Base-by-base conservation (phyloP, 2,888 invertebrate species). In the Lasioglossum morio region DNA sequence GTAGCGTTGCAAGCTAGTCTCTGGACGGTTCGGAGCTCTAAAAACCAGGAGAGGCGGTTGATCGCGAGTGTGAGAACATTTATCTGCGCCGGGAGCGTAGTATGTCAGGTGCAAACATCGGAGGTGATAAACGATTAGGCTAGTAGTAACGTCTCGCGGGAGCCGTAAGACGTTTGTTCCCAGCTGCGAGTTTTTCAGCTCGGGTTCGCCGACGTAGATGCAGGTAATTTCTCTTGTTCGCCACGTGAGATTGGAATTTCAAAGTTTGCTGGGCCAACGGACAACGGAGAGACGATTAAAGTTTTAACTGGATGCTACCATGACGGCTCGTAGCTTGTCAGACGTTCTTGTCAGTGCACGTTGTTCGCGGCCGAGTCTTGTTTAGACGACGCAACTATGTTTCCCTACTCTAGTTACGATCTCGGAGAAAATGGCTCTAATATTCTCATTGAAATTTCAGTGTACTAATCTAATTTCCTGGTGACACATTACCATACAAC, bases 91-190 rank as follows among this genome's bases (percentile, higher is more conserved):
- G 76, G 43, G 78, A 70, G 77, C 81, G 70, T 81, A 75, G 60
- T 34, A 23, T 46, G 86, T 84, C 84, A 80, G 74, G 79, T 66
- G 75, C 87, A 80, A 81, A 72, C 74, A 74, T 72, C 80, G 37
- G 19, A 74, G 30, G 78, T 89, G 90, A 89, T 85, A 86, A 89
- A 89, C 83, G 82, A 57, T 73, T 30, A 63, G 79, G 78, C 72
- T 81, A 72, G 82, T 81, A 72, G 82, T 37, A 57, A n/a, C 30
- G 57, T 75, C 79, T 30, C 60, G 53, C 78, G 75, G 81, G 80
- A 85, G 77, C 66, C 5, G 40, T 43, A 1, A 74, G 34, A 69
- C 34, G 75, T 75, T 34, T 4, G 74, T 1, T n/a, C 46, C 19
- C n/a, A 27, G 84, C 48, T n/a, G 72, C 14, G 48, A 66, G 60